These are phyloP conservation scores for Danio choprae DNA, from an alignment of 2,797 vertebrate species.

Conservation along the genomic window DNA sequence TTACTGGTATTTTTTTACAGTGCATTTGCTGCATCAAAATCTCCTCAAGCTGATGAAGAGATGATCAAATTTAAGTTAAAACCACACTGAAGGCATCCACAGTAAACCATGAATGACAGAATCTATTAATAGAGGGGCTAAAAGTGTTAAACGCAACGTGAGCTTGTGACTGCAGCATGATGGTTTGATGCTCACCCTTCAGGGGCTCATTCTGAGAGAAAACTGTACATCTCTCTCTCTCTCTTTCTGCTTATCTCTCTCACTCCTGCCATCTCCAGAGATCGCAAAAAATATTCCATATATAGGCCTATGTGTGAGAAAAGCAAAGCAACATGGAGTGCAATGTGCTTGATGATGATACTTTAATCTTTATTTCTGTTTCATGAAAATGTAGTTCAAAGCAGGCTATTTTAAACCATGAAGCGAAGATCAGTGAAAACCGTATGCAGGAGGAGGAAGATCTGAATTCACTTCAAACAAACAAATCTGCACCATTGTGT, in stretches of 20 bases:
- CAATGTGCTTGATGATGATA: conserved; percentile 53
- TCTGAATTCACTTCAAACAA: conserved; percentile 36
- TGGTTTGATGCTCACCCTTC: conserved; percentile 11
- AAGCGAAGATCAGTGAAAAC: conserved; percentile 40
- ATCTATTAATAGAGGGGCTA: not conserved
- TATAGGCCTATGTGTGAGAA: conserved; percentile 34
- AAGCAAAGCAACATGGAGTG: conserved; percentile 31
- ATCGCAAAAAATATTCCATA: conserved; percentile 56
- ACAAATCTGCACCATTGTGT: conserved; percentile 14
- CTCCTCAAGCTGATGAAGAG: not conserved
- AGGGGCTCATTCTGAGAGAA: conserved; percentile 31
- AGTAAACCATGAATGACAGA: not conserved
- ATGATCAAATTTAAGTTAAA: not conserved
- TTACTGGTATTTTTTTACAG: too few relatives aligned
- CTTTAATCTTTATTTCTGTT: conserved; percentile 59
- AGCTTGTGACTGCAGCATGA: conserved; percentile 20
- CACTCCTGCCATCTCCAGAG: conserved; percentile 37
- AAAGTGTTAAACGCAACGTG: conserved; percentile 4
- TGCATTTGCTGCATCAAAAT: too few relatives aligned
- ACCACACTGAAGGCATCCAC: not conserved
- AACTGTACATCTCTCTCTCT: conserved; percentile 1
- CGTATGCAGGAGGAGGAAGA: conserved; percentile 16
- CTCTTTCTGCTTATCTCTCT: conserved; percentile 27
- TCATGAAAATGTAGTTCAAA: conserved; percentile 58
- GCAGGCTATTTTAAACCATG: conserved; percentile 52